These are phyloP conservation scores for Gobionotothen gibberifrons DNA, from an alignment of 2,797 vertebrate genomes.

Conservation along the genomic window DNA sequence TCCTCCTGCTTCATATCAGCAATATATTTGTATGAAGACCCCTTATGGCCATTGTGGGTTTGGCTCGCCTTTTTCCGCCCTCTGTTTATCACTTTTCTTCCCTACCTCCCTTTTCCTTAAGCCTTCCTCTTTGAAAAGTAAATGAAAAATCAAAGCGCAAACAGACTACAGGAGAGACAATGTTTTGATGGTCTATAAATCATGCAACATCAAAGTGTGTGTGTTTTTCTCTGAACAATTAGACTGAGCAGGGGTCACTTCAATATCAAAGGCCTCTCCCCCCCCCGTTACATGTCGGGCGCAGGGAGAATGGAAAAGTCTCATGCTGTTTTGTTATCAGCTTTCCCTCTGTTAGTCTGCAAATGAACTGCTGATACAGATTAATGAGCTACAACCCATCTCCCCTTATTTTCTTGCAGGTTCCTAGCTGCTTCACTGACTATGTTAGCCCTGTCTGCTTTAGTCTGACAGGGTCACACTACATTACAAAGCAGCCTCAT, in stretches of 20 bases:
- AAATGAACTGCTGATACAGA: conserved; percentile 80
- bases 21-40: conserved; percentile 78
- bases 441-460: conserved; percentile 57
- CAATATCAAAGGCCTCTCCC: conserved; percentile 75
- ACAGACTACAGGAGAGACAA: conserved; percentile 62
- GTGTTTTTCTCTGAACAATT: conserved; percentile 66
- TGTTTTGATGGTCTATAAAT: conserved; percentile 72
- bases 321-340: conserved; percentile 77
- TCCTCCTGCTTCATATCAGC: conserved; percentile 72
- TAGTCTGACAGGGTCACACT: conserved; percentile 74
- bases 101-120: conserved; percentile 47
- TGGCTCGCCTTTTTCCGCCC: conserved; percentile 6
- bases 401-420: conserved; percentile 69
- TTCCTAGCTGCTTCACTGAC: conserved; percentile 69
- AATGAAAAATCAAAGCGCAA: conserved; percentile 63
- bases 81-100: conserved; percentile 55
- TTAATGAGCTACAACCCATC: conserved; percentile 78
- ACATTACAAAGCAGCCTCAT: conserved; percentile 78
- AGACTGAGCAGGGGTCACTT: conserved; percentile 69
- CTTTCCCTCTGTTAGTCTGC: conserved; percentile 71
- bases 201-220: conserved; percentile 76
- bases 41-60: conserved; percentile 59
- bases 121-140: conserved; percentile 62
- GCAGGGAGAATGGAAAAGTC: conserved; percentile 65
- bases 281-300: conserved; percentile 64